Conservation (phyloP, 53 echinoderm and acorn worm species). For the Luidia sarsii region DNA sequence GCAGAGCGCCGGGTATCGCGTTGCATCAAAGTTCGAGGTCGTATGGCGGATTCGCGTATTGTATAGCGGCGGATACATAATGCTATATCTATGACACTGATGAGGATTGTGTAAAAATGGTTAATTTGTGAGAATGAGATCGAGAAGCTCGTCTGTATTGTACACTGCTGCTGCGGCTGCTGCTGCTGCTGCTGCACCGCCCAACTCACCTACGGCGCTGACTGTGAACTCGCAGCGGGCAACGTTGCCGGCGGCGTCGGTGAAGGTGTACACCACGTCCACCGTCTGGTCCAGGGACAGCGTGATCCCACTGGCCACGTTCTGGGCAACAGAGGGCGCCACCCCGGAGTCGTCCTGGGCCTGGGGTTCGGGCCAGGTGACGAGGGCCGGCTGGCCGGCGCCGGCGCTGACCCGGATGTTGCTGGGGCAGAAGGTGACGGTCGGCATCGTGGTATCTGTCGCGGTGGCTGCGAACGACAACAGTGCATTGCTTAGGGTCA, state of each 20-base stretch:
- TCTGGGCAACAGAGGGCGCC: conserved; percentile 15
- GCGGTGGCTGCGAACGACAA: background rate
- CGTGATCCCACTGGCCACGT: background rate
- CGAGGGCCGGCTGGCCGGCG: background rate
- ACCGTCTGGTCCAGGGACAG: background rate
- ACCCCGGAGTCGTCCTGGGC: conserved; percentile 65
- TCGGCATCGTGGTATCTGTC: conserved; percentile 47
- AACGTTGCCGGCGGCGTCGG: conserved; percentile 48
- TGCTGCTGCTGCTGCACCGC: too few relatives aligned
- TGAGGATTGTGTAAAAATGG: too few relatives aligned
- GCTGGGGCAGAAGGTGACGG: conserved; percentile 51
- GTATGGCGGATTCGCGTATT: too few relatives aligned
- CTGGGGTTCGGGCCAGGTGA: conserved; percentile 60
- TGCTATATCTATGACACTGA: too few relatives aligned
- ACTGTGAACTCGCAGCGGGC: conserved; percentile 44
- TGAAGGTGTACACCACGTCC: conserved; percentile 51
- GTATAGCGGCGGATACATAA: too few relatives aligned
- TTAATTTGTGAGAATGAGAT: too few relatives aligned
- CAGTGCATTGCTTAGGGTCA: too few relatives aligned
- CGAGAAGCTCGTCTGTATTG: too few relatives aligned
- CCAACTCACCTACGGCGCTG: conserved; percentile 37
- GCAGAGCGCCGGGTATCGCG: too few relatives aligned
- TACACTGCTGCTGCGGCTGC: too few relatives aligned
- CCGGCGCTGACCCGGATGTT: conserved; percentile 10
- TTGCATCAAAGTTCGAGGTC: too few relatives aligned